A percentile compares a stretch with the other conserved stretches of the same genome.
phyloP scores from a whole-genome alignment of 1,140 invertebrate species.

The Aphelenchoides avenae region DNA sequence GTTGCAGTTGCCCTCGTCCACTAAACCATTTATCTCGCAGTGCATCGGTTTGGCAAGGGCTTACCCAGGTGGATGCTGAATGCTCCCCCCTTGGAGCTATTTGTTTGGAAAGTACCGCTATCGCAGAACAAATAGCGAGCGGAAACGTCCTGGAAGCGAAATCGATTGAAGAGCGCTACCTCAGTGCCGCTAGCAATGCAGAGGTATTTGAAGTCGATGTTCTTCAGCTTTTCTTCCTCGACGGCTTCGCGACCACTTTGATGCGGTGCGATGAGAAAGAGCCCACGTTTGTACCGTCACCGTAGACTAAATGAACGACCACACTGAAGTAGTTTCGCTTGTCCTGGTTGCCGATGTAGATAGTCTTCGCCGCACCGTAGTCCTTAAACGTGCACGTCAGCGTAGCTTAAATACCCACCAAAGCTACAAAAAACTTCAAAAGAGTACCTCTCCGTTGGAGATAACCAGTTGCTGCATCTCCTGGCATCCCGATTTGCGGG shows the following conservation, averaged over 20 bases:
- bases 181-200: conserved; percentile 98
- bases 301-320: conserved; percentile 98
- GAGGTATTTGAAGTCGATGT: conserved; percentile 80
- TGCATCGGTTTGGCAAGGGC: not conserved
- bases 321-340: conserved; percentile 99
- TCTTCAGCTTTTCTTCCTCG: conserved; percentile 98
- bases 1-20: conserved; percentile 8
- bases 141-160: conserved; percentile 95
- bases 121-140: conserved; percentile 97
- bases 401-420: not conserved
- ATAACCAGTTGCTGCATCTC: conserved; percentile 97
- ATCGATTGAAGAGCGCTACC: conserved; percentile 86
- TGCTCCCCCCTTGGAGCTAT: conserved; percentile 97
- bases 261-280: conserved; percentile 96
- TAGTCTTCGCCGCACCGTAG: conserved; percentile 98
- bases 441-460: conserved; percentile 68
- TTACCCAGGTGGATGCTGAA: conserved; percentile 86
- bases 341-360: conserved; percentile 98
- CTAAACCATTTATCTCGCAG: conserved; percentile 2
- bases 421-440: conserved; percentile 7
- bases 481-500: conserved; percentile 87
- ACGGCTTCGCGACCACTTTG: conserved; percentile 99
- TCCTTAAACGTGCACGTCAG: conserved; percentile 66
- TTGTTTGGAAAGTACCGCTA: conserved; percentile 97
- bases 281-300: conserved; percentile 85